Percentiles rank a stretch among this genome's conserved stretches.
phyloP scores from a whole-genome alignment of 92 coral and sea anemone genomes.

The Bergia puertoricense region DNA sequence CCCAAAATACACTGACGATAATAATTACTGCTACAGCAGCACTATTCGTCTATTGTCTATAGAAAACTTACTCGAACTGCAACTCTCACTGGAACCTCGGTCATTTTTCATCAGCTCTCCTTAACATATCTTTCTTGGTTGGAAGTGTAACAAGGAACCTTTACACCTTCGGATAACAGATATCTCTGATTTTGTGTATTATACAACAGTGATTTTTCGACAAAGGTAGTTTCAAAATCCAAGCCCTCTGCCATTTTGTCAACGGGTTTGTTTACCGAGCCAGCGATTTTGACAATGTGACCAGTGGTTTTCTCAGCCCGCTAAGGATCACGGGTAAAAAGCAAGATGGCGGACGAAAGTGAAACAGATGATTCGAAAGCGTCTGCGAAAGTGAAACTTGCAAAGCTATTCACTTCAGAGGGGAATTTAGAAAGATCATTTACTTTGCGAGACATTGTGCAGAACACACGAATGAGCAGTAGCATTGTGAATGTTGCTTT shows the following conservation, averaged over 20 bases:
- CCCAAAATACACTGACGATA: not conserved
- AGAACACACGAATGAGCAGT: conserved; percentile 29
- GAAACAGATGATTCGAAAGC: conserved; percentile 37
- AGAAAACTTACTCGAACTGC: conserved; percentile 86
- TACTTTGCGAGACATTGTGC: conserved; percentile 37
- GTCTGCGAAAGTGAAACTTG: conserved; percentile 43
- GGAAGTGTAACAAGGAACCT: not conserved
- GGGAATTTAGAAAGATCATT: conserved; percentile 44
- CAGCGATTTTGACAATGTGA: conserved; percentile 23
- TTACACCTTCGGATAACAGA: not conserved
- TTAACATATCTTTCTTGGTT: not conserved
- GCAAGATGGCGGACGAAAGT: conserved; percentile 43
- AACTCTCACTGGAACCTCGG: conserved; percentile 93
- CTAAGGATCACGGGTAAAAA: conserved; percentile 17
- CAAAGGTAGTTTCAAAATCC: not conserved
- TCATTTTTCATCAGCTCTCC: conserved; percentile 57
- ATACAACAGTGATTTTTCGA: not conserved
- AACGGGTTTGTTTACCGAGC: conserved; percentile 36
- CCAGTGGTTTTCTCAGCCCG: conserved; percentile 13
- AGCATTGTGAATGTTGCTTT: conserved; percentile 30
- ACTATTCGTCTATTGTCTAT: not conserved
- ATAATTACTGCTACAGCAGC: no score
- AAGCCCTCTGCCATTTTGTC: not conserved
- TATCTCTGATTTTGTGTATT: not conserved
- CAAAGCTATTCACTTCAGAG: conserved; percentile 35